Percentiles rank a stretch among this genome's conserved stretches.
Conservation (phyloP, 2,797 vertebrate species). For the Sebastes diploproa region DNA sequence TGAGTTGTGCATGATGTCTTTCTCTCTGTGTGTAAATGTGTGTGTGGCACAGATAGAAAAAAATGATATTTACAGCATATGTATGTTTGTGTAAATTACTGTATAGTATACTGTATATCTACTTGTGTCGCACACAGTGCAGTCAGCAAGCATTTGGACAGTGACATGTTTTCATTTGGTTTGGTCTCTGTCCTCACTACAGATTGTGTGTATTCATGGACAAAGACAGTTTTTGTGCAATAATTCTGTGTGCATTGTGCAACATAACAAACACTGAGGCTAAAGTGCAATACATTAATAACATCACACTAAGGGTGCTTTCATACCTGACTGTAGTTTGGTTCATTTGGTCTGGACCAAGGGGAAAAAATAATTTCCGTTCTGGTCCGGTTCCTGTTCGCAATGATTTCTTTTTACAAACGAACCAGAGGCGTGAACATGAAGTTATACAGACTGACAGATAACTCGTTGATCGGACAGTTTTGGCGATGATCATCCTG, state of each 20-base stretch:
- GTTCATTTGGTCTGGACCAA: no score
- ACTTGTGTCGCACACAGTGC: constrained; percentile 4
- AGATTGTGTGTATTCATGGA: not conserved
- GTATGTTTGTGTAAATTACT: constrained; percentile 10
- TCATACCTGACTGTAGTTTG: no score
- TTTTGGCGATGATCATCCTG: no score
- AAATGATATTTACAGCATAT: not conserved
- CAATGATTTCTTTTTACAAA: no score
- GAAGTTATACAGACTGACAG: no score
- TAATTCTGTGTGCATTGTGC: not conserved
- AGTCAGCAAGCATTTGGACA: constrained; percentile 22
- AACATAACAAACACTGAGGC: not conserved
- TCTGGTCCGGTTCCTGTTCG: no score
- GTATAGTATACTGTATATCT: not conserved
- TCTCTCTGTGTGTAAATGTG: not conserved
- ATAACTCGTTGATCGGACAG: no score
- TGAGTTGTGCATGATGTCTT: not conserved
- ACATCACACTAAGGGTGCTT: not conserved
- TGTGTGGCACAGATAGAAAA: not conserved
- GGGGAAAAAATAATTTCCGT: no score
- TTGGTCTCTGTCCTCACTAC: not conserved
- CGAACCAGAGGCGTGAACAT: no score
- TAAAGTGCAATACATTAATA: not conserved
- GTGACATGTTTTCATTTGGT: constrained; percentile 1
- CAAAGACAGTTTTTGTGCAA: not conserved